Percentiles rank a stretch among this genome's conserved stretches.
Conservation (phyloP, 2,888 invertebrate genomes). For the Atrina japonica region DNA sequence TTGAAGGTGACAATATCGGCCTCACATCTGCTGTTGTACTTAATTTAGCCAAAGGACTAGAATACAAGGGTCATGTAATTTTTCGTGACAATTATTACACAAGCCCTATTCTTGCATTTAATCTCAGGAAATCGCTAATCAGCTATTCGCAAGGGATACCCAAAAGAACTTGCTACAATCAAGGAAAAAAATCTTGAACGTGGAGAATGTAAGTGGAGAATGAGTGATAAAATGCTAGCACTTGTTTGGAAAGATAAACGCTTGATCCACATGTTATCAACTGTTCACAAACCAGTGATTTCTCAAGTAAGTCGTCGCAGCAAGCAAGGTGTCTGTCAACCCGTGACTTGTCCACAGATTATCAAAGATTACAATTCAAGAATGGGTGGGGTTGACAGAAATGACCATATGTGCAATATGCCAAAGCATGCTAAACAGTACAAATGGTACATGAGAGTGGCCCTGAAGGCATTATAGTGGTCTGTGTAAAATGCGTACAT, state of each 20-base stretch:
- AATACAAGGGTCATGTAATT: constrained; percentile 12
- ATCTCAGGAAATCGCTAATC: constrained; percentile 7
- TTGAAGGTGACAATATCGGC: background rate
- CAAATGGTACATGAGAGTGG: no score
- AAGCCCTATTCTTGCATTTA: constrained; percentile 24
- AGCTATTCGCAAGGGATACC: constrained; percentile 39
- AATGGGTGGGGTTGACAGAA: constrained; percentile 38
- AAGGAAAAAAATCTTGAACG: background rate
- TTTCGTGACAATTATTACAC: constrained; percentile 29
- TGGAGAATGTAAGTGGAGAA: constrained; percentile 27
- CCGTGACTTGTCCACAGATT: constrained; percentile 5
- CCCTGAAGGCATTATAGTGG: constrained; percentile 6
- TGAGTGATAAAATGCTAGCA: constrained; percentile 8
- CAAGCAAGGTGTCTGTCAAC: constrained; percentile 29
- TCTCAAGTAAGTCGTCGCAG: background rate
- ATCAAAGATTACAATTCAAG: constrained; percentile 20
- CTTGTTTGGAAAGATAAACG: constrained; percentile 32
- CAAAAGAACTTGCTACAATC: constrained; percentile 13
- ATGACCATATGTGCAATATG: constrained; percentile 26
- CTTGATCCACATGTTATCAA: constrained; percentile 17
- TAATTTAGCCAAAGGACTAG: background rate
- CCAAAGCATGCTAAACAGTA: no score
- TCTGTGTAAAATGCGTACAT: constrained; percentile 8
- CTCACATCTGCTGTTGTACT: background rate
- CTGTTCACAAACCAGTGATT: constrained; percentile 14